A percentile compares a stretch with the other conserved stretches of the same genome.
Evolutionary conservation across 2,113 vertebrate species (phyloP).

Genomic region (Nematolebias whitei): DNA sequence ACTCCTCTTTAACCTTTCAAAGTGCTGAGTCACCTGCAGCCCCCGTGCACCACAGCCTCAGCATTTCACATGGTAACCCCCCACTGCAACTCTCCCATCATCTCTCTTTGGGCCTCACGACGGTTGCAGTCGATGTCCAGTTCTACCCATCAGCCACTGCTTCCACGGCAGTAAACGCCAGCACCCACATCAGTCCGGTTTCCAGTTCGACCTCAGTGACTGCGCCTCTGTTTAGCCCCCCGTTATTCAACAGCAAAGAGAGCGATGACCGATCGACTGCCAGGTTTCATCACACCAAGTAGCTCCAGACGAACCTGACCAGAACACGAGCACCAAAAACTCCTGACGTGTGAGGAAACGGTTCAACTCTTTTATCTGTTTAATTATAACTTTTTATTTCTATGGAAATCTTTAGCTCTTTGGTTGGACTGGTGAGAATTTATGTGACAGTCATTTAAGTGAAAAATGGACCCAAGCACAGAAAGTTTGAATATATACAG

Average conservation of each 20-base stretch:
- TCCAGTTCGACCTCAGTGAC: constrained; percentile 33
- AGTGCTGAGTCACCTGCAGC: constrained; percentile 55
- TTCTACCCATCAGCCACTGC: constrained; percentile 67
- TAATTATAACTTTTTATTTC: not conserved
- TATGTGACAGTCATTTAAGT: not conserved
- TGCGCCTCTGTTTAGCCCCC: constrained; percentile 46
- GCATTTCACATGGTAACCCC: constrained; percentile 67
- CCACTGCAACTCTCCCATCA: constrained; percentile 78
- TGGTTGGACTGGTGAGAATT: not conserved
- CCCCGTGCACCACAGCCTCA: constrained; percentile 77
- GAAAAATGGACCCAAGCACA: too few relatives aligned
- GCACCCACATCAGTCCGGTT: constrained; percentile 49
- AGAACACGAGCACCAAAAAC: not conserved
- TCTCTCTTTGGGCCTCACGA: constrained; percentile 77
- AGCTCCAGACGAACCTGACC: constrained; percentile 5
- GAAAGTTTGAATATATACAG: too few relatives aligned
- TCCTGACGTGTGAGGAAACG: not conserved
- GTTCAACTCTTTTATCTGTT: not conserved
- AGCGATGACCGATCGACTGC: constrained; percentile 53
- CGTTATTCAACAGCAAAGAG: constrained; percentile 52
- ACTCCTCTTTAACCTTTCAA: constrained; percentile 75
- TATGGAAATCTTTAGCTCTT: not conserved
- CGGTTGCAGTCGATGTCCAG: constrained; percentile 79
- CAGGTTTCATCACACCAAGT: constrained; percentile 59
- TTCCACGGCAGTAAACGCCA: constrained; percentile 32